Evolutionary conservation across 2,888 invertebrate genomes (phyloP).

Genomic region (Heliconius cydno): DNA sequence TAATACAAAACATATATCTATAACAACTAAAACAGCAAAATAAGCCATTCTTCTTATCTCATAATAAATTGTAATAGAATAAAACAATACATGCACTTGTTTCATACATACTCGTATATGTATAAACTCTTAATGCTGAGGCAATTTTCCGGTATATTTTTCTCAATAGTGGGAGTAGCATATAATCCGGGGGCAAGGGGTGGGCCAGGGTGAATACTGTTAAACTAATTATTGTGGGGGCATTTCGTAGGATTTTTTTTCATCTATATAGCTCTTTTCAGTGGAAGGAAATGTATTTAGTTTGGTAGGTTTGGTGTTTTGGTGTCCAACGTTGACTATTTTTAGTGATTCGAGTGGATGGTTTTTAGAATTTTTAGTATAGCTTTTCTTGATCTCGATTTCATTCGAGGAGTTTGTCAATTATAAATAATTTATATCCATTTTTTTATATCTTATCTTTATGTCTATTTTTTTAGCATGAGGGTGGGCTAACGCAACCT

Average conservation of each 20-base stretch:
- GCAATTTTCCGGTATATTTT: constrained; percentile 49
- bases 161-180: constrained; percentile 46
- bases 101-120: constrained; percentile 6
- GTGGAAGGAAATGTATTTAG: constrained; percentile 22
- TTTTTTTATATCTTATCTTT: too few species aligned
- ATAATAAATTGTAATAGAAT: constrained; percentile 6
- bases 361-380: neutral
- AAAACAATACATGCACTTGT: constrained; percentile 30
- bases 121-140: constrained; percentile 40
- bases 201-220: constrained; percentile 61
- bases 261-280: constrained; percentile 26
- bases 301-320: constrained; percentile 8
- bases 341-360: neutral
- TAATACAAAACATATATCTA: too few species aligned
- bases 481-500: too few species aligned
- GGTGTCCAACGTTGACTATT: constrained; percentile 5
- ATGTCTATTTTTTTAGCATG: too few species aligned
- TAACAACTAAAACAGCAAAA: neutral
- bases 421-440: too few species aligned
- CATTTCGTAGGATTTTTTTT: constrained; percentile 46
- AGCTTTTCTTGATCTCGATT: too few species aligned
- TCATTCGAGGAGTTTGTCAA: too few species aligned
- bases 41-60: neutral
- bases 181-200: constrained; percentile 35
- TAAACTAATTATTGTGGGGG: constrained; percentile 60